Evolutionary conservation across 2,113 vertebrate species (phyloP).

Genomic region (Malaclemys terrapin): DNA sequence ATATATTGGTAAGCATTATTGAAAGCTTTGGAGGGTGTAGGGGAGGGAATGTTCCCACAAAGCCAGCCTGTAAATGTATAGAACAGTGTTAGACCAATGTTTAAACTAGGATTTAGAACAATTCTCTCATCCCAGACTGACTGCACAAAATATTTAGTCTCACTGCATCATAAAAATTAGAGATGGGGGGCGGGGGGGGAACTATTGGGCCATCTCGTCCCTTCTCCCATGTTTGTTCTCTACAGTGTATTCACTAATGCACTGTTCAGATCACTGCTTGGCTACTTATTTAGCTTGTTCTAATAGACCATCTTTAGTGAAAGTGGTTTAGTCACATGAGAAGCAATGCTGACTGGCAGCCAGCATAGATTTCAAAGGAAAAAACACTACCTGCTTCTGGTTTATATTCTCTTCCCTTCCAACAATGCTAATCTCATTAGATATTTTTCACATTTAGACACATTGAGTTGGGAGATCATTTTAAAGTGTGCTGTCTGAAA

Average conservation of each 20-base stretch:
- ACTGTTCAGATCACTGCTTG: not conserved
- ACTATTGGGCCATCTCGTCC: fast-evolving
- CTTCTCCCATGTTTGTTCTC: not conserved
- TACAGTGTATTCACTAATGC: not conserved
- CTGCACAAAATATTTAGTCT: not conserved
- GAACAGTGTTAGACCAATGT: not conserved
- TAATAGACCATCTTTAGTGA: not conserved
- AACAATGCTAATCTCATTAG: not conserved
- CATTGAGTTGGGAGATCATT: not conserved
- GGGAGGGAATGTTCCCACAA: not conserved
- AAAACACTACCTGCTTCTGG: not conserved
- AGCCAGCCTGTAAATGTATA: not conserved
- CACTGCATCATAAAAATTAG: not conserved
- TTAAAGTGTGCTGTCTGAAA: not conserved
- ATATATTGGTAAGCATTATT: constrained; percentile 92
- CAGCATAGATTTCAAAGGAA: not conserved
- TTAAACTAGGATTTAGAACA: not conserved
- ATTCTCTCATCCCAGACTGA: not conserved
- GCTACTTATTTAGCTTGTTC: not conserved
- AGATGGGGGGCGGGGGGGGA: not conserved
- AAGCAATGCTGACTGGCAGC: not conserved
- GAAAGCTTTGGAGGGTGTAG: not conserved
- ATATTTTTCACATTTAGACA: not conserved
- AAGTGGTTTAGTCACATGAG: not conserved
- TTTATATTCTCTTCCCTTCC: not conserved